phyloP scores from a whole-genome alignment of 2,113 vertebrate species.

The Psettodes erumei region DNA sequence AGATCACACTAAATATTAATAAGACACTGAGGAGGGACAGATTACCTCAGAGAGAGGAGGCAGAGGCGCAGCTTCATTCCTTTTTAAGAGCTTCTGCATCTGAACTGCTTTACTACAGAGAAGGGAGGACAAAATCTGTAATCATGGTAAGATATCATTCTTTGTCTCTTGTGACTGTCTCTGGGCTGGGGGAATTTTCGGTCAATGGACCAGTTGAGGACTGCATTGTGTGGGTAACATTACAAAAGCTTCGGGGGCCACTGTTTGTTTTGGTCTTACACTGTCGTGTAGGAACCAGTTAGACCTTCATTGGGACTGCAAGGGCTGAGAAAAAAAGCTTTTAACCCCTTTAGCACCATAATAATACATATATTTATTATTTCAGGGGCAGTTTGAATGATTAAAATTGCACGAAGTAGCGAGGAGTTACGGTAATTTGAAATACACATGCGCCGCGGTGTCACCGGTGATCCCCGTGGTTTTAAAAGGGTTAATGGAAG shows the following conservation, averaged over 20 bases:
- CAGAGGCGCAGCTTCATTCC: constrained; percentile 5
- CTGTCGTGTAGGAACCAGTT: background rate
- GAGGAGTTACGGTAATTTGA: too few relatives aligned
- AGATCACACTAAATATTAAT: constrained; percentile 58
- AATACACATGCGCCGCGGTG: too few relatives aligned
- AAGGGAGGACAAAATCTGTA: constrained; percentile 10
- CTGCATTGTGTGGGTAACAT: background rate
- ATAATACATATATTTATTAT: too few relatives aligned
- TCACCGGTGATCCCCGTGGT: too few relatives aligned
- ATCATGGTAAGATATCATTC: constrained; percentile 73
- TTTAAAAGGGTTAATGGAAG: too few relatives aligned
- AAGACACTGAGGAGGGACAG: background rate
- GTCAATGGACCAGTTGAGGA: background rate
- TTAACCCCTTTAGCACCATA: too few relatives aligned
- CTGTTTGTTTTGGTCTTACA: background rate
- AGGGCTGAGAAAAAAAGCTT: background rate
- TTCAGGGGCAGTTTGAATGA: too few relatives aligned
- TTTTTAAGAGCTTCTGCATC: constrained; percentile 1
- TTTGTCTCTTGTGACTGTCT: background rate
- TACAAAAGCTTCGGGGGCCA: background rate
- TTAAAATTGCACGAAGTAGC: too few relatives aligned
- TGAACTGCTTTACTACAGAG: constrained; percentile 15
- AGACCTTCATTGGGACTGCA: background rate
- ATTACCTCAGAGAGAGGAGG: constrained; percentile 24
- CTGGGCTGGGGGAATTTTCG: background rate